A percentile compares a stretch with the other conserved stretches of the same genome.
phyloP scores from a whole-genome alignment of 2,797 vertebrate species.

The Onychomys arenicola region DNA sequence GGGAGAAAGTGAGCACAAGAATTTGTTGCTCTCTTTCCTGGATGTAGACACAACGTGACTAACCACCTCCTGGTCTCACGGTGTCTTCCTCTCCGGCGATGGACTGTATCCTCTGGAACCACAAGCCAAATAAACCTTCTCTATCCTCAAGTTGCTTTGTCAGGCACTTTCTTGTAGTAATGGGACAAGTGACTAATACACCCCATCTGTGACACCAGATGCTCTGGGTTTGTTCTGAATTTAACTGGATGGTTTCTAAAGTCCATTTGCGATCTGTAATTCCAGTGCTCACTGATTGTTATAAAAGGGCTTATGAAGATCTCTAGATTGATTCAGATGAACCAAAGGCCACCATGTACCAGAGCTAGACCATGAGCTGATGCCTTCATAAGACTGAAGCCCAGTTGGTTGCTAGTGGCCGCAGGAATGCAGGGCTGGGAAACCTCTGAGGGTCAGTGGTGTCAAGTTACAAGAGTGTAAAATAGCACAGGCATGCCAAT shows the following conservation, averaged over 20 bases:
- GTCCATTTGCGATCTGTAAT: background rate
- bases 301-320: background rate
- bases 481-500: background rate
- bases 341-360: background rate
- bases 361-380: background rate
- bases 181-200: background rate
- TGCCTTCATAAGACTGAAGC: background rate
- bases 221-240: conserved; percentile 34
- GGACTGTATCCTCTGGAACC: background rate
- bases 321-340: background rate
- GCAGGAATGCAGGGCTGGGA: background rate
- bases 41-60: background rate
- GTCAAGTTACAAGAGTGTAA: background rate
- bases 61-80: no score
- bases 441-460: background rate
- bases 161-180: background rate
- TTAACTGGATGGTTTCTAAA: conserved; percentile 4
- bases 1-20: background rate
- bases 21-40: background rate
- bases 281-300: background rate
- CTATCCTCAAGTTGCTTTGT: background rate
- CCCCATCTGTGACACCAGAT: background rate
- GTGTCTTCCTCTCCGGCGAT: accelerated
- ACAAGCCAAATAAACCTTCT: background rate
- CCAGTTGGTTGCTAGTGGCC: background rate